Base-by-base conservation (phyloP, 2,888 invertebrate genomes). In the Trachelus iudaicus region DNA sequence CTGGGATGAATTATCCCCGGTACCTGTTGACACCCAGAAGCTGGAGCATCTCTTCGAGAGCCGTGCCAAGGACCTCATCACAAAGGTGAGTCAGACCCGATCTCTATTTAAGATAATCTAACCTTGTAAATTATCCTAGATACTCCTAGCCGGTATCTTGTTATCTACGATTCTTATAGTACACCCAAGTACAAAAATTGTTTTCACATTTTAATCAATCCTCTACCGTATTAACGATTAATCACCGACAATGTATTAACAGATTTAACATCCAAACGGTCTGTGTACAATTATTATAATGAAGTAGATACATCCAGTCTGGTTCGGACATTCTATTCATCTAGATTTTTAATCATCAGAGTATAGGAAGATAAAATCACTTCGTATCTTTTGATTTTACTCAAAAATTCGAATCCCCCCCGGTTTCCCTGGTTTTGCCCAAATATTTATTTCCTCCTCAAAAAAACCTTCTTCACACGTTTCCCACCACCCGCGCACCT, bases 21-120 rank as follows among this genome's bases (percentile, higher is more conserved):
- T 99, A 11, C 94, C 94, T 77, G 94, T 99, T 35, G 99, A 99
- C 91, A 97, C 96, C 11, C 96, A 97, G 87, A 97, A 97, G 92
- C 92, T 99, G 87, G 98, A 99, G 90, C 98, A 98, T 92, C 94
- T 99, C 80, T 99, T 99, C 92, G 99, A 99, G 92, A 98, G 98
- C 56, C 95, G 98, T 88, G 97, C 98, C 83, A 98, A 98, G 93
- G 99, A 99, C 93, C 93, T 98, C 87, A 95, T 98, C 87, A 96
- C 97, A 83, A 99, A 99, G 97, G 97, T 97, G 92, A 92, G 93
- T 85, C 75, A 4, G 0, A 1, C 40, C 23, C 0, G 6, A 6
- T 40, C 77, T 77, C 76, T 23, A 40, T 23, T 1, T 1, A 56
- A 56, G 40, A 40, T 75, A 75, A 73, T 56, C 37, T 69, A 79